Evolutionary conservation across 2,888 invertebrate species (phyloP), one percentile per base, ranked within the genome.

Genomic region (Cremastobaeus sp.): DNA sequence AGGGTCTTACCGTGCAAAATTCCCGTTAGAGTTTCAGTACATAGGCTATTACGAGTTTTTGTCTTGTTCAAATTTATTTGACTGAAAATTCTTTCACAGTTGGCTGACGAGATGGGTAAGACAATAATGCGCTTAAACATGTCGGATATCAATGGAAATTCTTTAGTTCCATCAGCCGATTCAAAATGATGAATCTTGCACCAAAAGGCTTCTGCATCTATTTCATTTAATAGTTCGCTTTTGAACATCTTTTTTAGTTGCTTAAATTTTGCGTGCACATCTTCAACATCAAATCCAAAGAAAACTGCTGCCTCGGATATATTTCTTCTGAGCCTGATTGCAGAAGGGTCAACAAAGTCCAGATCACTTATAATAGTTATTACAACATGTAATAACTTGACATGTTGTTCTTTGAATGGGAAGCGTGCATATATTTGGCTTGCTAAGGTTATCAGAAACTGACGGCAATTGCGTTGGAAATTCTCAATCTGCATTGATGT

Each of bases 91-190:
- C n/a, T n/a, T n/a, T n/a, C n/a, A n/a, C n/a, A 25, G 8, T 59
- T 60, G 1, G 69, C 69, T 35, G 59, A 69, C 11, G 69, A 59
- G 18, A 47, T 47, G 0, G 50, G 71, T 8, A 43, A 32, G 0
- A 43, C 43, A n/a, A 8, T 3, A 6, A 55, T 30, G 2, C 54
- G 39, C 6, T 47, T 25, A n/a, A 30, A 5, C 9, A 28, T 28
- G 3, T 30, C 9, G 14, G 20, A 37, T 43, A 68, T 59, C 14
- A 50, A 14, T 8, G 68, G 45, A 15, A 68, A 68, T 50, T 50
- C 68, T 3, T 8, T 8, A 1, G 43, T 14, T 0, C 37, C 50
- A 41, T 68, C 25, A 21, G 2, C 20, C 35, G 28, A 15, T 18
- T 1, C 14, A 2, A 12, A 1, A 9, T 3, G 45, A 18, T 45